Evolutionary conservation across 2,113 vertebrate genomes (phyloP).

Genomic region (Sphyrna mokarran): DNA sequence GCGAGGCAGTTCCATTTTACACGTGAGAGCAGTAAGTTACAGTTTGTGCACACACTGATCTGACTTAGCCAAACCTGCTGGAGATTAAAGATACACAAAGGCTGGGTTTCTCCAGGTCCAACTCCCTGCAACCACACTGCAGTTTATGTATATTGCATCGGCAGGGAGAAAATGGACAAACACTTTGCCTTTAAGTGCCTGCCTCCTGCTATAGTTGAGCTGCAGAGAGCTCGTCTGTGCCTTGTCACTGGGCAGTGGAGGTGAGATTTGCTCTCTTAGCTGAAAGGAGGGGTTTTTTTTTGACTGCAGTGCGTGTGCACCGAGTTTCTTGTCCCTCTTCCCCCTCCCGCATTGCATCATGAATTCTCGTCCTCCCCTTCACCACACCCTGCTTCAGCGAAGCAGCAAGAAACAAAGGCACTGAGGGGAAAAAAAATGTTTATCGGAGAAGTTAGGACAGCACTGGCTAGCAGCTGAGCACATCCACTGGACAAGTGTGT

Average conservation of each 20-base stretch:
- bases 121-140: neutral
- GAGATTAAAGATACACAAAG: no score
- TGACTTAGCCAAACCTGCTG: neutral
- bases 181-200: neutral
- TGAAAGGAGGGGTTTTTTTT: neutral
- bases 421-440: no score
- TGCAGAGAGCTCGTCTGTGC: neutral
- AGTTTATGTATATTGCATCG: neutral
- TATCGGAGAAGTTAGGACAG: no score
- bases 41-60: neutral
- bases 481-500: no score
- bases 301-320: neutral
- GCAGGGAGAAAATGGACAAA: neutral
- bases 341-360: neutral
- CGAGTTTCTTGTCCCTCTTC: neutral
- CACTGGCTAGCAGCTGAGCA: no score
- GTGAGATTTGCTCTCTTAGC: neutral
- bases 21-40: neutral
- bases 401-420: no score
- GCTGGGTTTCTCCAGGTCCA: neutral
- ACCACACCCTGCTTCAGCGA: neutral
- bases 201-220: neutral
- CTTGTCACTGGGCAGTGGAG: neutral
- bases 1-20: no score
- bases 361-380: neutral